Evolutionary conservation across 1,140 invertebrate genomes (phyloP).

Genomic region (Venustaconcha ellipsiformis): DNA sequence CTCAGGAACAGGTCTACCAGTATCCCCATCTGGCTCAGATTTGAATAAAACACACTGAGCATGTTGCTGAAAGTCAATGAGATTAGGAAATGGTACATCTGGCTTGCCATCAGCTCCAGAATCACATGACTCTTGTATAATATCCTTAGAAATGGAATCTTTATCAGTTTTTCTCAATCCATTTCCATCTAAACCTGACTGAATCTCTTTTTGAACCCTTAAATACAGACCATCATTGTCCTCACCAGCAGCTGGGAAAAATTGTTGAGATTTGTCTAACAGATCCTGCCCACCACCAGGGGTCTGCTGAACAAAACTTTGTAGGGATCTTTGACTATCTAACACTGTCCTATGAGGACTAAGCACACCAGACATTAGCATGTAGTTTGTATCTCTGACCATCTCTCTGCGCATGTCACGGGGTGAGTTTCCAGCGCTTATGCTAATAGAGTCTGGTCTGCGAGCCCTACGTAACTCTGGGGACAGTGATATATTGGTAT

Average conservation of each 20-base stretch:
- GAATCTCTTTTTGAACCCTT: too few relatives aligned
- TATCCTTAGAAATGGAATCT: conserved; percentile 1
- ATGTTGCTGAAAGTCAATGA: conserved; percentile 23
- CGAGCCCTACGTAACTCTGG: conserved; percentile 2
- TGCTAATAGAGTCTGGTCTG: conserved; percentile 20
- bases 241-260: too few relatives aligned
- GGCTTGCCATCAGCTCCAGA: background rate
- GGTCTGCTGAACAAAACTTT: conserved; percentile 37
- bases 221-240: too few relatives aligned
- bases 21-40: conserved; percentile 5
- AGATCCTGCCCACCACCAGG: too few relatives aligned
- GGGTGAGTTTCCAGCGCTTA: conserved; percentile 32
- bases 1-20: conserved; percentile 15
- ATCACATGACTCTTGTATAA: background rate
- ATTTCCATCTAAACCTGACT: background rate
- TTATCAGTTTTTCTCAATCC: background rate
- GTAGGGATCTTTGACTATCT: conserved; percentile 40
- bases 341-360: conserved; percentile 26
- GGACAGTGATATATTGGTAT: too few relatives aligned
- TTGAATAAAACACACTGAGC: background rate
- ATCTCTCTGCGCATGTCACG: conserved; percentile 21
- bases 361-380: conserved; percentile 36
- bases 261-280: too few relatives aligned
- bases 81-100: conserved; percentile 29
- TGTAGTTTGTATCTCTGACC: conserved; percentile 47